Base-by-base conservation (phyloP, 2,888 invertebrate genomes). In the Plutella xylostella region DNA sequence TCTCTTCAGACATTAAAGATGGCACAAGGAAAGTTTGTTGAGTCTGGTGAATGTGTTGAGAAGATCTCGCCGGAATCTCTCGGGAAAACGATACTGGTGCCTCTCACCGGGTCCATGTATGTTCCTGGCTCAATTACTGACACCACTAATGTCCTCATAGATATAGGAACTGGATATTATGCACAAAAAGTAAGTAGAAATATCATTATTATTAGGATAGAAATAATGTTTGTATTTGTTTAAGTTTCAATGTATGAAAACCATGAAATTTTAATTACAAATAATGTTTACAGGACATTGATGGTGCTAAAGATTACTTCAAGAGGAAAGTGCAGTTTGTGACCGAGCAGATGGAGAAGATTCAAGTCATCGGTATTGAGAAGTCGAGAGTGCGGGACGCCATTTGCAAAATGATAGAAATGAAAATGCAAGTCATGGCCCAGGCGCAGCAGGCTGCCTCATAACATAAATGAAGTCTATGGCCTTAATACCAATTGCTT, bases 141-240 rank as follows among this genome's bases (percentile, higher is more conserved):
- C 65, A 89, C 92, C 25, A 89, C 94, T 44, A 92, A 92, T 69
- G 96, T 97, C 43, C 86, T 98, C 22, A 92, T 98, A 54, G 98
- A 98, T 72, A 91, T 98, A 64, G 98, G 98, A 42, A 98, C 98
- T 43, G 97, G 98, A 51, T 98, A 98, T 73, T 98, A 93, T 82
- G 93, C 93, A 17, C 93, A 97, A 74, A 96, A 96, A 88, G 94
- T 94, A 69, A 39, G 25, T 28, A 6, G 2, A 3, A 28, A n/a
- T 28, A n/a, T 6, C 28, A 3, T 28, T 6, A 28, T n/a, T 28
- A 6, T 28, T 3, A n/a, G 28, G 11, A 12, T 4, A n/a, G 28
- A 12, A 28, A 5, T 25, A 25, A 25, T 28, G 2, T n/a, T n/a
- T n/a, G n/a, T n/a, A n/a, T n/a, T n/a, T n/a, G n/a, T n/a, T n/a